A percentile compares a stretch with the other conserved stretches of the same genome.
Evolutionary conservation across 2,888 invertebrate genomes (phyloP).

Genomic region (Diogma glabrata): DNA sequence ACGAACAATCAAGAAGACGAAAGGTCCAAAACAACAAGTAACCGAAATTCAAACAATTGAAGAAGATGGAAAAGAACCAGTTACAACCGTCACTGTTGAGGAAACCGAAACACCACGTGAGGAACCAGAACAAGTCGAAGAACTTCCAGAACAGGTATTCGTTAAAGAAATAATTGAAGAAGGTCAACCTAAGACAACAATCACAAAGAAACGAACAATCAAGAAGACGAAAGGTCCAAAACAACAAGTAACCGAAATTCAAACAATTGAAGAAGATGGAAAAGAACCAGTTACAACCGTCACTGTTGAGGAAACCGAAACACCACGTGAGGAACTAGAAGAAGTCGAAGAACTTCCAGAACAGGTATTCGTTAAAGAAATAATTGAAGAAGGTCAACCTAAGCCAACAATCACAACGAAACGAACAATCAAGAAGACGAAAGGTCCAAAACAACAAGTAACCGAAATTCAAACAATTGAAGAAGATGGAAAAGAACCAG

Average conservation of each 20-base stretch:
- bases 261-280: slow-evolving; percentile 24
- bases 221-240: slow-evolving; percentile 21
- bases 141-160: slow-evolving; percentile 22
- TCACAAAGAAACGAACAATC: slow-evolving; percentile 26
- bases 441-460: slow-evolving; percentile 24
- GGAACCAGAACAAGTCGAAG: slow-evolving; percentile 1
- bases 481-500: slow-evolving; percentile 29
- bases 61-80: slow-evolving; percentile 28
- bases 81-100: slow-evolving; percentile 25
- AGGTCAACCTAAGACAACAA: slow-evolving; percentile 8
- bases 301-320: slow-evolving; percentile 15
- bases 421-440: slow-evolving; percentile 26
- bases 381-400: slow-evolving; percentile 23
- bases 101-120: slow-evolving; percentile 16
- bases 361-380: slow-evolving; percentile 24
- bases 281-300: slow-evolving; percentile 27
- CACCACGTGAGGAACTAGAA: neutral
- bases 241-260: slow-evolving; percentile 13
- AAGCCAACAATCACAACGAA: slow-evolving; percentile 27
- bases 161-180: slow-evolving; percentile 15
- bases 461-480: slow-evolving; percentile 28
- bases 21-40: slow-evolving; percentile 29
- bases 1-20: slow-evolving; percentile 31
- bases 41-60: slow-evolving; percentile 34
- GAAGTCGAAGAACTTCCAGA: slow-evolving; percentile 15